phyloP scores from a whole-genome alignment of 2,888 invertebrate genomes.

The Ichneumon xanthorius region DNA sequence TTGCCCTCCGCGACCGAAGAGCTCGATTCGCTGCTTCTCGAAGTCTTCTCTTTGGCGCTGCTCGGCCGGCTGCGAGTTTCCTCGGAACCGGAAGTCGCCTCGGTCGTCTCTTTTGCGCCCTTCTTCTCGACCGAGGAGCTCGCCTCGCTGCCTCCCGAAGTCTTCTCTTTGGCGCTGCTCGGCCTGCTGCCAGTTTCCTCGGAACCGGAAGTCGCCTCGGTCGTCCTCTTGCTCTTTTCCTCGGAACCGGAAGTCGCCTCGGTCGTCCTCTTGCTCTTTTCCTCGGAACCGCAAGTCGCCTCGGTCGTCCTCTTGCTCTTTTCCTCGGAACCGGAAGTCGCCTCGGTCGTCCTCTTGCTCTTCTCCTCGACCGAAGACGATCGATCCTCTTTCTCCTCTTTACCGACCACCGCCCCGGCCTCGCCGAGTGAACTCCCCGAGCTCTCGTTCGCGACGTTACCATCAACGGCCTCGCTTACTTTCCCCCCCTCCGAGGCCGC shows the following conservation, averaged over 20 bases:
- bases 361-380: slow-evolving; percentile 59
- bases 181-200: slow-evolving; percentile 31
- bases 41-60: slow-evolving; percentile 38
- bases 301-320: slow-evolving; percentile 18
- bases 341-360: slow-evolving; percentile 21
- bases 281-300: slow-evolving; percentile 41
- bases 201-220: slow-evolving; percentile 33
- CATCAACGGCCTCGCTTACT: slow-evolving; percentile 74
- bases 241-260: slow-evolving; percentile 45
- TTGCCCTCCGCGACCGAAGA: slow-evolving; percentile 5
- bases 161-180: slow-evolving; percentile 42
- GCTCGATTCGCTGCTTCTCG: slow-evolving; percentile 21
- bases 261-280: slow-evolving; percentile 15
- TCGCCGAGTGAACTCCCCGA: slow-evolving; percentile 34
- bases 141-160: slow-evolving; percentile 27
- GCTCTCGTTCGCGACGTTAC: slow-evolving; percentile 7
- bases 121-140: background rate
- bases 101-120: slow-evolving; percentile 12
- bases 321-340: slow-evolving; percentile 44
- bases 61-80: slow-evolving; percentile 22
- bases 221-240: slow-evolving; percentile 35
- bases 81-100: slow-evolving; percentile 40
- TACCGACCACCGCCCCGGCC: slow-evolving; percentile 51
- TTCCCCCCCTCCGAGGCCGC: background rate
- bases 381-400: slow-evolving; percentile 30